Conservation (phyloP, 2,797 vertebrate genomes). For the Lepidocolaptes lacrymiger region DNA sequence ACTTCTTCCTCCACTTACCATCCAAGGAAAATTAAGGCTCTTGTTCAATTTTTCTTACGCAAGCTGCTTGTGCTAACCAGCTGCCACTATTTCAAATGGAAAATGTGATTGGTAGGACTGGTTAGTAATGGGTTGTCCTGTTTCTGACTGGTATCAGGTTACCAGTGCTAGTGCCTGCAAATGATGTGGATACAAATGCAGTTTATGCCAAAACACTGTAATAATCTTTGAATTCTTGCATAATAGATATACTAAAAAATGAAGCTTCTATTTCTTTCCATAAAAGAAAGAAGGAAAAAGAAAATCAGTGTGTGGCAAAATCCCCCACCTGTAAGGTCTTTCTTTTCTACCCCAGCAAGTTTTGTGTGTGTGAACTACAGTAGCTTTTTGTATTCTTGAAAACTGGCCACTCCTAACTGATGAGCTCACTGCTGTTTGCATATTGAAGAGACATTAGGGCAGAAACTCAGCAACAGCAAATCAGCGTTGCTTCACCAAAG, state of each 20-base stretch:
- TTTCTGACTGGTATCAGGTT: background rate
- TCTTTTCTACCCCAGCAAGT: background rate
- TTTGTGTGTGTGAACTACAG: background rate
- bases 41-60: background rate
- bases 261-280: background rate
- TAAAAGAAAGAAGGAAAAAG: background rate
- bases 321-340: background rate
- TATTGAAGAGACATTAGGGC: conserved; percentile 4
- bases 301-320: background rate
- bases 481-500: background rate
- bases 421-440: conserved; percentile 41
- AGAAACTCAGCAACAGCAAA: conserved; percentile 6
- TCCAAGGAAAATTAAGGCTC: background rate
- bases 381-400: conserved; percentile 27
- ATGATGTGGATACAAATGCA: background rate
- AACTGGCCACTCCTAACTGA: background rate
- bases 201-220: background rate
- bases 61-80: background rate
- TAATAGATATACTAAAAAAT: background rate
- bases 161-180: background rate
- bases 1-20: background rate
- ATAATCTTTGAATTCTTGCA: background rate
- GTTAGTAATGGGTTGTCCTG: background rate
- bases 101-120: background rate
- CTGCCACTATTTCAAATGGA: background rate